phyloP scores from a whole-genome alignment of 2,797 vertebrate species.

The Bryconaethiops microstoma region DNA sequence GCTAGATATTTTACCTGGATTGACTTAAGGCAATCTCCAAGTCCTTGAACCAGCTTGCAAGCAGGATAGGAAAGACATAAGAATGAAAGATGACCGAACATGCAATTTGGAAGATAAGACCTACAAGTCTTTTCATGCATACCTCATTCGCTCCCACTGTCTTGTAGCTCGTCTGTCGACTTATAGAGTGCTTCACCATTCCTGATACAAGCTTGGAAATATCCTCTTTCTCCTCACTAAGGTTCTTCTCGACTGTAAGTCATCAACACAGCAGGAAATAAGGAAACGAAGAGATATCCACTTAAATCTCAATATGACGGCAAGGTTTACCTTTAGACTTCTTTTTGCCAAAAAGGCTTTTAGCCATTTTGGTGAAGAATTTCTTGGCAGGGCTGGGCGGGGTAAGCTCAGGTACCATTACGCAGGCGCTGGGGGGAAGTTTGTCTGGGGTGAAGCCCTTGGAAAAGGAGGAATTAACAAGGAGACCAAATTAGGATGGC shows the following conservation, averaged over 20 bases:
- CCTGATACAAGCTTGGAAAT: slow-evolving; percentile 92
- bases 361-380: slow-evolving; percentile 95
- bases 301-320: not conserved
- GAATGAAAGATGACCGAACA: not conserved
- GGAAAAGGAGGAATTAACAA: slow-evolving; percentile 14
- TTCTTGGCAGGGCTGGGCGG: slow-evolving; percentile 92
- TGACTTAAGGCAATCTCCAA: too few relatives aligned
- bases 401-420: slow-evolving; percentile 91
- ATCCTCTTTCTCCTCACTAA: slow-evolving; percentile 87
- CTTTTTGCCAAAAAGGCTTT: slow-evolving; percentile 93
- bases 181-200: slow-evolving; percentile 91
- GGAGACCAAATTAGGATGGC: not conserved
- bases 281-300: not conserved
- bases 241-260: slow-evolving; percentile 81
- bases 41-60: not conserved
- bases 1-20: not conserved
- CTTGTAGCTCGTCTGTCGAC: slow-evolving; percentile 90
- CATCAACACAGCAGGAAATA: not conserved
- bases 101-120: not conserved
- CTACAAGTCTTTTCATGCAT: not conserved
- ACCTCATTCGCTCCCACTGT: slow-evolving; percentile 86
- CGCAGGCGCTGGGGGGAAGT: slow-evolving; percentile 91
- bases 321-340: slow-evolving; percentile 83
- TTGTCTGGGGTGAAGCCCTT: slow-evolving; percentile 94
- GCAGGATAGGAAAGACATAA: not conserved